Base-by-base conservation (phyloP, 2,797 vertebrate genomes). In the Columba guinea region DNA sequence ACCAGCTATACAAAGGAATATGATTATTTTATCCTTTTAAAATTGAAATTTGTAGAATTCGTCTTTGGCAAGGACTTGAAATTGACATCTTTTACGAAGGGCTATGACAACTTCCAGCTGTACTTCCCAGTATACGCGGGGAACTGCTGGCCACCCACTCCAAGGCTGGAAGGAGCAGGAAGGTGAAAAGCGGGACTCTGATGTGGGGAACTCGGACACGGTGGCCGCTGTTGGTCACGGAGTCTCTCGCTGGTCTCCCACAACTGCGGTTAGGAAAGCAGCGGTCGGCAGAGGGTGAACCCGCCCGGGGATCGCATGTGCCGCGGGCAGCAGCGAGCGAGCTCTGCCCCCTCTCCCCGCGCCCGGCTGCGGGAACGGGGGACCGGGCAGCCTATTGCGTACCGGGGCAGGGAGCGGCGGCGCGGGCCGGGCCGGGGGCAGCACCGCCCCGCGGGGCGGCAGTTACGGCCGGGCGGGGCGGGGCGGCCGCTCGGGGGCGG, bases 181-280 rank as follows among this genome's bases (percentile, higher is more conserved):
- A 65, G 48, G 3, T 39, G 53, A 26, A 59, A 48, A 18, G 1
- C 13, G 7, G 37, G 28, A 56, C 37, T 69, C 28, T 1, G 53
- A 5, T 4, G 10, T 0, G 14, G 35, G 32, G 58, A 13, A 1
- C n/a, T 3, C 11, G 17, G 7, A 6, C 10, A 4, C 7, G 16
- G 1, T 4, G 49, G n/a, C 13, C 22, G n/a, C 74, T 10, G 12
- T 0, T 13, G 11, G 34, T 8, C 32, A 11, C 12, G 46, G 37
- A 27, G 30, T 15, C 17, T 21, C 41, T 28, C 7, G n/a, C 55
- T 28, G 48, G 13, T 34, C 35, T 65, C 59, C 27, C 9, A 7
- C 68, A 11, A 4, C 18, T 4, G 24, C 1, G n/a, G 11, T 11
- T 17, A 11, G 2, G 28, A 35, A 16, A 13, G 32, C 6, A 27